Base-by-base conservation (phyloP, 1,140 invertebrate species). In the Drosophila pandora region DNA sequence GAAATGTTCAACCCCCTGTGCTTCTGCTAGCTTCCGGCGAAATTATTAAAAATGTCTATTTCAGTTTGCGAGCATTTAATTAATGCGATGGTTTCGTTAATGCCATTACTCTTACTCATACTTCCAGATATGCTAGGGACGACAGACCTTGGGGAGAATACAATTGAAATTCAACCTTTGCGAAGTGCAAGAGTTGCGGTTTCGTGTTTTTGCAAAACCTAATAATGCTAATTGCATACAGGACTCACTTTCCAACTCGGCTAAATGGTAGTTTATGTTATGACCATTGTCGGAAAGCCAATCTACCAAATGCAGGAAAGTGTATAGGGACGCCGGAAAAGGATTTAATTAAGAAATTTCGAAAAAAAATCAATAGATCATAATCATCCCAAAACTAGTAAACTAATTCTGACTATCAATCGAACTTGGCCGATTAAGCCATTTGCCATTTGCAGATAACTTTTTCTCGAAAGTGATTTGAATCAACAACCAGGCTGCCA, bases 141-240 rank as follows among this genome's bases (percentile, higher is more conserved):
- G 17, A 48, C 6, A 43, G 25, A 37, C 52, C 17, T n/a, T 12
- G 43, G 25, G 9, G 28, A 12, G 4, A 41, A 41, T 32, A 22
- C 6, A 58, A 43, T 74, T 41, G 39, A 39, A 62, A 73, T 47
- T 28, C 8, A 62, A 53, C 39, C 25, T 32, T 52, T 57, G 67
- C 53, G 43, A 30, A 59, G 34, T 30, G 43, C 47, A 30, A 57
- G 60, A 50, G 45, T 54, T 45, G 64, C 65, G 74, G 74, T 77
- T 62, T 76, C 63, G 50, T 41, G 39, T 76, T 76, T 30, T 54
- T 10, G 53, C 55, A 59, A 47, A 61, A 79, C 45, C 34, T 69
- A 79, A 79, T 79, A 79, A 79, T 13, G 58, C 62, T 79, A 79
- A 79, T 79, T 79, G 76, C 76, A 57, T 30, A 63, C 48, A 21